phyloP scores from a whole-genome alignment of 2,113 vertebrate species.

The Alces alces region DNA sequence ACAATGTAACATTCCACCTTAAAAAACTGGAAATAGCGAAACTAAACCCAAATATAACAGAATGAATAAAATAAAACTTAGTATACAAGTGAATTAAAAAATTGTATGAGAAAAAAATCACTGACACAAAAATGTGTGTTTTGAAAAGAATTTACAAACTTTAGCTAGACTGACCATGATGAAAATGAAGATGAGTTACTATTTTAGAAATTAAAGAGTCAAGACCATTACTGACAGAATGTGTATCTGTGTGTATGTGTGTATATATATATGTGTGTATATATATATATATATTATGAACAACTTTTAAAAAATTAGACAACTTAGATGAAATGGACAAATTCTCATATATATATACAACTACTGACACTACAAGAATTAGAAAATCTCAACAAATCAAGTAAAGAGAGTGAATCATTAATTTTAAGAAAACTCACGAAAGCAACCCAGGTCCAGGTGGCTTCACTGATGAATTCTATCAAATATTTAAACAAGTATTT shows the following conservation, averaged over 20 bases:
- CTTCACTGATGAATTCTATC: background rate
- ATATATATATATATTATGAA: background rate
- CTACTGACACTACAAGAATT: background rate
- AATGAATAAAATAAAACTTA: background rate
- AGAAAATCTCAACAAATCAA: background rate
- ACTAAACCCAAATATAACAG: background rate
- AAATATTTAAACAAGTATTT: background rate
- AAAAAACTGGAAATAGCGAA: background rate
- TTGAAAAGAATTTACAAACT: background rate
- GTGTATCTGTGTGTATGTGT: background rate
- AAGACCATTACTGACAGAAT: background rate
- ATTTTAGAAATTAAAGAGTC: background rate
- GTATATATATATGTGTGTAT: background rate
- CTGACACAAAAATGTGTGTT: background rate
- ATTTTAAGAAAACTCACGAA: background rate
- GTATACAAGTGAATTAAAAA: background rate
- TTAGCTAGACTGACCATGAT: background rate
- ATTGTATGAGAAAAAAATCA: background rate
- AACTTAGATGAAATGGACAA: background rate
- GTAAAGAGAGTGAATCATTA: background rate
- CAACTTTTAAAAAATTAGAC: background rate
- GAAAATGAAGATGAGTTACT: background rate
- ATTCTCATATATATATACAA: background rate
- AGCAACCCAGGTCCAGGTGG: background rate
- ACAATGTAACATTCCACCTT: background rate